A percentile compares a stretch with the other conserved stretches of the same genome.
Conservation (phyloP, 2,797 vertebrate genomes). For the Pseudochaenichthys georgianus region DNA sequence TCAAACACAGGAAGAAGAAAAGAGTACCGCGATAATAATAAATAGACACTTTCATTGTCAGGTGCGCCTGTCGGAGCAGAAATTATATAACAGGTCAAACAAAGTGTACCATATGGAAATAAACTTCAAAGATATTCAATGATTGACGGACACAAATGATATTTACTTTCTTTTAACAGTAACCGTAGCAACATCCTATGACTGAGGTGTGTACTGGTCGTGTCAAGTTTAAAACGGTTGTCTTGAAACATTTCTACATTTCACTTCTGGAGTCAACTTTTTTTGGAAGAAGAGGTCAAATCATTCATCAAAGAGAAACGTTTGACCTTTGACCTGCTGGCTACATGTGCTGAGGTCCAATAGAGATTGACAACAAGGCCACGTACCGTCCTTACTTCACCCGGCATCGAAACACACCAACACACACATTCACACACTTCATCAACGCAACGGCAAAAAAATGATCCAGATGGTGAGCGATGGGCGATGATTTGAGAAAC, state of each 20-base stretch:
- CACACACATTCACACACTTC: neutral
- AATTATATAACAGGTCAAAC: slow-evolving; percentile 18
- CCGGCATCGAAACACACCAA: slow-evolving; percentile 23
- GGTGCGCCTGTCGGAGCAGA: slow-evolving; percentile 36
- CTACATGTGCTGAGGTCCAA: neutral
- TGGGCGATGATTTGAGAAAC: slow-evolving; percentile 45
- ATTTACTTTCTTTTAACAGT: neutral
- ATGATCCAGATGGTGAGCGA: slow-evolving; percentile 53
- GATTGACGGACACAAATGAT: neutral
- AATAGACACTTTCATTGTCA: slow-evolving; percentile 50
- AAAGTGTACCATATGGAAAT: slow-evolving; percentile 21
- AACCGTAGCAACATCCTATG: slow-evolving; percentile 7
- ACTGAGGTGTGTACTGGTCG: slow-evolving; percentile 16
- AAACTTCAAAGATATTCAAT: slow-evolving; percentile 20
- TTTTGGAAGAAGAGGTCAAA: neutral
- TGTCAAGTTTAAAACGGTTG: slow-evolving; percentile 80
- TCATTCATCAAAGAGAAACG: neutral
- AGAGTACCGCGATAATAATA: slow-evolving; percentile 57
- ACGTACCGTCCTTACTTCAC: slow-evolving; percentile 1
- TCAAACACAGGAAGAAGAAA: slow-evolving; percentile 25
- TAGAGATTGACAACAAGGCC: slow-evolving; percentile 2
- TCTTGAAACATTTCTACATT: slow-evolving; percentile 46
- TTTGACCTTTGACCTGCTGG: slow-evolving; percentile 13
- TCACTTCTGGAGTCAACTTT: neutral
- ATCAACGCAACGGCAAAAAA: neutral